phyloP scores from a whole-genome alignment of 2,113 vertebrate genomes.

The Dromiciops gliroides region DNA sequence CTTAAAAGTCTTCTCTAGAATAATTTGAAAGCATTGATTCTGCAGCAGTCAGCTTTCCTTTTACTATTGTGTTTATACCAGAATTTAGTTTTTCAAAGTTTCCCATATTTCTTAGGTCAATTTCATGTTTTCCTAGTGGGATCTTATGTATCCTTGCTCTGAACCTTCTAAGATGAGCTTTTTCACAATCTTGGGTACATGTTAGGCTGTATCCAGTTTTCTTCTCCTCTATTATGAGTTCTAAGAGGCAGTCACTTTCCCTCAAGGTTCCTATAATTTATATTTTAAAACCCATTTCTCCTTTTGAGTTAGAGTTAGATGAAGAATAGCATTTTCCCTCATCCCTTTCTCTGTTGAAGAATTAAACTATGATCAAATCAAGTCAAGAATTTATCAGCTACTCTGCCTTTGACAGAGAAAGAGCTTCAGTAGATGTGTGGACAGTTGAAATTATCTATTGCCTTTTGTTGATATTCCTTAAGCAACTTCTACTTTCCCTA shows the following conservation, averaged over 20 bases:
- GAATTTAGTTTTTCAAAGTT: background rate
- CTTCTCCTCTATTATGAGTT: background rate
- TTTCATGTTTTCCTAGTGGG: background rate
- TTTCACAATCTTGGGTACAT: background rate
- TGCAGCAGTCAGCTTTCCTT: no score
- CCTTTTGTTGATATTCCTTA: background rate
- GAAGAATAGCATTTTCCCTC: background rate
- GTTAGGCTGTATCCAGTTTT: background rate
- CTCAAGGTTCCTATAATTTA: background rate
- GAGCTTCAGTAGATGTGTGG: background rate
- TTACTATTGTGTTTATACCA: background rate
- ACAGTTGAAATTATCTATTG: background rate
- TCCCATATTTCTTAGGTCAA: background rate
- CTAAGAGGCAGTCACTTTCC: background rate
- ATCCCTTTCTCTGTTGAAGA: background rate
- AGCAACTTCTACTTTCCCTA: background rate
- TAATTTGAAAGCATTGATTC: no score
- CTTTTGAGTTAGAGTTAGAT: background rate
- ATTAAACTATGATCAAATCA: background rate
- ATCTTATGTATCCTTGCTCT: background rate
- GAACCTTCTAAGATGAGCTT: background rate
- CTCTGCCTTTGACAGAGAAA: background rate
- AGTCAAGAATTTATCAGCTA: background rate
- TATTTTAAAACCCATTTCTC: background rate
- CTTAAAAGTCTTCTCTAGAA: no score